phyloP scores from a whole-genome alignment of 2,888 invertebrate species.

The Epsilonema sp. region DNA sequence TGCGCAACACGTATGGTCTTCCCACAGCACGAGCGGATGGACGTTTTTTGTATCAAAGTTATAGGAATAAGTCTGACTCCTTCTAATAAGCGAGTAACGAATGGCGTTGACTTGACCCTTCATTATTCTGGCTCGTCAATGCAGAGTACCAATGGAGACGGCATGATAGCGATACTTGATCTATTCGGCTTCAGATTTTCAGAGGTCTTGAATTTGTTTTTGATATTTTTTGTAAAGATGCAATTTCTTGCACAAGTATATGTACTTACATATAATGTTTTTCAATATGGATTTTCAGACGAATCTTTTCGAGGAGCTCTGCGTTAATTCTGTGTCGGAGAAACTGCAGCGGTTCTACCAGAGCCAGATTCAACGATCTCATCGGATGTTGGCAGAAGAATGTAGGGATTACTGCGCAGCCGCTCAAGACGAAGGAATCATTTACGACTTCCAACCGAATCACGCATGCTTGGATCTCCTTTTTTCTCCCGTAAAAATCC shows the following conservation, averaged over 20 bases:
- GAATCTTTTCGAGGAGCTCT: slow-evolving; percentile 63
- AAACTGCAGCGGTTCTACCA: slow-evolving; percentile 96
- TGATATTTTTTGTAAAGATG: too few species aligned
- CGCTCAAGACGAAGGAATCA: too few species aligned
- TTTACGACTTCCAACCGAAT: slow-evolving; percentile 84
- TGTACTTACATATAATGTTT: too few species aligned
- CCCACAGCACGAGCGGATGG: too few species aligned
- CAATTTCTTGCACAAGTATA: too few species aligned
- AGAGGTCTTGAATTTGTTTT: too few species aligned
- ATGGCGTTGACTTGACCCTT: too few species aligned
- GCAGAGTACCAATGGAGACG: slow-evolving; percentile 57
- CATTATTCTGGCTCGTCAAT: background rate
- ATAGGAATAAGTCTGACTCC: too few species aligned
- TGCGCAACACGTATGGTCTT: background rate
- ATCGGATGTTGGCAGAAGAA: slow-evolving; percentile 79
- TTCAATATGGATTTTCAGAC: slow-evolving; percentile 3
- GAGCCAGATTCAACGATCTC: slow-evolving; percentile 77
- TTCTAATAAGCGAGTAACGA: too few species aligned
- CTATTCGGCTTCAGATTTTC: slow-evolving; percentile 80
- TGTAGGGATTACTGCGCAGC: too few species aligned
- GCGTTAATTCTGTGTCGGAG: slow-evolving; percentile 83
- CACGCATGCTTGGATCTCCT: slow-evolving; percentile 87
- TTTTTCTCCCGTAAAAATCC: slow-evolving; percentile 53
- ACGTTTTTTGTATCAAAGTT: too few species aligned
- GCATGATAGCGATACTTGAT: slow-evolving; percentile 80